phyloP scores from a whole-genome alignment of 2,797 vertebrate genomes.

The Lagodon rhomboides region DNA sequence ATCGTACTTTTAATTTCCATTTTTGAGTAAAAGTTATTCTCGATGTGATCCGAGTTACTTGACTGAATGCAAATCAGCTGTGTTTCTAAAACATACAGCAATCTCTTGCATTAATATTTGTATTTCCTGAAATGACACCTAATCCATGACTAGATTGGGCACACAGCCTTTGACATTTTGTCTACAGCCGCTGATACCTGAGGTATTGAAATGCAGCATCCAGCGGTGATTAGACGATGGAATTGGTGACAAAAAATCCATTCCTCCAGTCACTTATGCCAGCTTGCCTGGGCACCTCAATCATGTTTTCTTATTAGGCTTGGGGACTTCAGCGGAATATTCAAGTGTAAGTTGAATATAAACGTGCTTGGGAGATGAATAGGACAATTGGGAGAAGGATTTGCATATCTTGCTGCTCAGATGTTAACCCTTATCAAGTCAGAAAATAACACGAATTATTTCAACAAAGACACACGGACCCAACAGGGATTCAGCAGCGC shows the following conservation, averaged over 20 bases:
- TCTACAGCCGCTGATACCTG: conserved; percentile 10
- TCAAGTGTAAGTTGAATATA: conserved; percentile 48
- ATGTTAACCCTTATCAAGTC: conserved; percentile 58
- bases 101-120: conserved; percentile 28
- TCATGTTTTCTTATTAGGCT: conserved; percentile 59
- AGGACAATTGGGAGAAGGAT: conserved; percentile 43
- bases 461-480: conserved; percentile 18
- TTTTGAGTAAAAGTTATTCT: neutral
- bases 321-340: conserved; percentile 37
- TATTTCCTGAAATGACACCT: conserved; percentile 39
- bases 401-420: conserved; percentile 42
- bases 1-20: neutral
- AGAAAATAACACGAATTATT: conserved; percentile 44
- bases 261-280: conserved; percentile 30
- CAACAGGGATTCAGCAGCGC: conserved; percentile 8
- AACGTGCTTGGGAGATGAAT: conserved; percentile 48
- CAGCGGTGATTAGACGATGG: conserved; percentile 50
- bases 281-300: conserved; percentile 55
- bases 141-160: conserved; percentile 36
- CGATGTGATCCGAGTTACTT: neutral
- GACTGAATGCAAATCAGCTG: conserved; percentile 23
- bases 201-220: conserved; percentile 43
- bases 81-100: conserved; percentile 5
- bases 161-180: conserved; percentile 23
- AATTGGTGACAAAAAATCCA: conserved; percentile 46